These are phyloP conservation scores for Gastrophryne carolinensis DNA, from an alignment of 2,797 vertebrate genomes.

Conservation along the genomic window DNA sequence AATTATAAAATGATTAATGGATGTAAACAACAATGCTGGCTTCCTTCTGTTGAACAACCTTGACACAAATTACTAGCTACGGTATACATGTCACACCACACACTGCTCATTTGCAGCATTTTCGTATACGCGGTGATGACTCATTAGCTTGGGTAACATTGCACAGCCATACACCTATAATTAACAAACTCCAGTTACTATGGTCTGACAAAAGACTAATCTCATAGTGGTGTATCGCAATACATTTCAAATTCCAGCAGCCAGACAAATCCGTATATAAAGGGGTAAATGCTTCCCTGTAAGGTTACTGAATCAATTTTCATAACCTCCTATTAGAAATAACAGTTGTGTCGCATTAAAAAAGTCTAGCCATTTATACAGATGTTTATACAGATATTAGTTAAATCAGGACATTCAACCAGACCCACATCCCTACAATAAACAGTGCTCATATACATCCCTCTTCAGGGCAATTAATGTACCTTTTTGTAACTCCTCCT, in stretches of 20 bases:
- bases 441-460: no score
- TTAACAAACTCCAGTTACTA: not conserved
- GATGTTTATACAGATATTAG: no score
- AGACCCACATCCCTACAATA: no score
- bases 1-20: no score
- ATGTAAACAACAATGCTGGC: no score
- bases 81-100: not conserved
- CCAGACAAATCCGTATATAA: not conserved
- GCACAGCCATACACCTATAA: not conserved
- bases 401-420: no score
- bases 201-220: not conserved
- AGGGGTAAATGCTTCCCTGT: no score
- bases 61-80: not conserved
- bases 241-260: not conserved
- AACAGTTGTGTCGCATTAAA: no score
- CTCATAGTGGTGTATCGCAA: not conserved
- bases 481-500: no score
- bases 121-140: not conserved
- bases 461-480: no score
- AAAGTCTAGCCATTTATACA: no score
- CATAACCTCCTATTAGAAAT: no score
- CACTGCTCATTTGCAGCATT: not conserved
- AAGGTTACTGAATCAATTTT: not conserved
- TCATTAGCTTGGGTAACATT: not conserved
- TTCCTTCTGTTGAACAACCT: not conserved